Conservation (phyloP, 2,113 vertebrate genomes). For the Cyprinodon brontotheroides region DNA sequence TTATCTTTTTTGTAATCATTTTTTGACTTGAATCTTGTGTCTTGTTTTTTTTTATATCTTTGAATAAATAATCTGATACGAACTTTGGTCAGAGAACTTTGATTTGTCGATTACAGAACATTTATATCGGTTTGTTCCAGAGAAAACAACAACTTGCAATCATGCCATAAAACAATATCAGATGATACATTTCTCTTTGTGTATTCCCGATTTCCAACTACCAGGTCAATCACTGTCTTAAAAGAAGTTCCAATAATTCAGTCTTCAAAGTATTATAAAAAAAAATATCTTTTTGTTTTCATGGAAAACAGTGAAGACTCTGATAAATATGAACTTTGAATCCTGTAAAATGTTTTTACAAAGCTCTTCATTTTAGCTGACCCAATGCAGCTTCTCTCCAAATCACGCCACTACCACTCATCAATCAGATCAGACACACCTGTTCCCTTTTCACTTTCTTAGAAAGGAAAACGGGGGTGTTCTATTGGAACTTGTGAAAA, state of each 20-base stretch:
- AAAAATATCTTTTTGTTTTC: not conserved
- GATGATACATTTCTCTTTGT: not conserved
- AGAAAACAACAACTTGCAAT: not conserved
- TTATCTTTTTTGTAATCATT: too few relatives aligned
- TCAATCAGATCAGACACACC: not conserved
- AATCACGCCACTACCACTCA: not conserved
- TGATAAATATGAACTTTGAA: not conserved
- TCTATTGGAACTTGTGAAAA: not conserved
- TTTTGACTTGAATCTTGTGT: not conserved
- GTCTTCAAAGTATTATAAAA: not conserved
- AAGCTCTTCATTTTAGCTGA: not conserved
- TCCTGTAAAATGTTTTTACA: not conserved
- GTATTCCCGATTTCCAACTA: not conserved
- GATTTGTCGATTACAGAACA: not conserved
- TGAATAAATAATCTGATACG: not conserved
- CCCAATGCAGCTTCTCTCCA: not conserved
- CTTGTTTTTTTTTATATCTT: not conserved
- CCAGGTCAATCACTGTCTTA: not conserved
- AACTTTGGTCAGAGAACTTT: not conserved
- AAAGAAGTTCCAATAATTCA: not conserved
- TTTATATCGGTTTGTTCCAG: not conserved
- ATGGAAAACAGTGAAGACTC: not conserved
- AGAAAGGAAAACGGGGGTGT: not conserved
- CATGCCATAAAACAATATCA: not conserved
- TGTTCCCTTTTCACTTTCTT: not conserved